Conservation (phyloP, 2,888 invertebrate genomes). For the Eupelmus urozonus region DNA sequence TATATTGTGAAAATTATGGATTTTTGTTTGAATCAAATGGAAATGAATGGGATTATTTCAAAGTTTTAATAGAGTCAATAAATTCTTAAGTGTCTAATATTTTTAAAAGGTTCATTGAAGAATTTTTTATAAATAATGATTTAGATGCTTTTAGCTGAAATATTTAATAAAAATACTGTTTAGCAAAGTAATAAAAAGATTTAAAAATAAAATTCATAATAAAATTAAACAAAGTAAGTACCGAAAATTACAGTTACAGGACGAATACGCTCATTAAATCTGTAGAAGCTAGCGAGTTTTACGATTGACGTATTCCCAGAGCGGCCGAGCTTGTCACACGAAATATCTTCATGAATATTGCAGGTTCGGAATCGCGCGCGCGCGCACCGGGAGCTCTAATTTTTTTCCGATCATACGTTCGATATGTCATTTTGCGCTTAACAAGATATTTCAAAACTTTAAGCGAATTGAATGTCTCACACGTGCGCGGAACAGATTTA, state of each 20-base stretch:
- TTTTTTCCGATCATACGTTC: constrained; percentile 38
- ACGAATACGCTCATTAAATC: constrained; percentile 30
- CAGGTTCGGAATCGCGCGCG: constrained; percentile 11
- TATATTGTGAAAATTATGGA: neutral
- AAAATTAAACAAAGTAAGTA: too few species aligned
- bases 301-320: constrained; percentile 59
- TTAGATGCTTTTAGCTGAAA: too few species aligned
- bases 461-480: constrained; percentile 27
- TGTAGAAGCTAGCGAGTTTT: constrained; percentile 48
- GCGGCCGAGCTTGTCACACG: constrained; percentile 47
- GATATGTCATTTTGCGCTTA: constrained; percentile 37
- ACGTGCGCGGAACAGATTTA: neutral
- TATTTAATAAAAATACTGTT: too few species aligned
- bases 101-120: too few species aligned
- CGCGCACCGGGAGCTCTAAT: neutral
- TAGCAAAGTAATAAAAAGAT: too few species aligned
- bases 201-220: too few species aligned
- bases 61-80: too few species aligned
- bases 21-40: constrained; percentile 4
- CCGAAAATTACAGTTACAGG: neutral
- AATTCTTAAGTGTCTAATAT: too few species aligned
- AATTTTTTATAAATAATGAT: too few species aligned
- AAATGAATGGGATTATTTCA: too few species aligned
- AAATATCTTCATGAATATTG: constrained; percentile 59
- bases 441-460: constrained; percentile 21